phyloP scores from a whole-genome alignment of 2,113 vertebrate species.

The Lampris incognitus region DNA sequence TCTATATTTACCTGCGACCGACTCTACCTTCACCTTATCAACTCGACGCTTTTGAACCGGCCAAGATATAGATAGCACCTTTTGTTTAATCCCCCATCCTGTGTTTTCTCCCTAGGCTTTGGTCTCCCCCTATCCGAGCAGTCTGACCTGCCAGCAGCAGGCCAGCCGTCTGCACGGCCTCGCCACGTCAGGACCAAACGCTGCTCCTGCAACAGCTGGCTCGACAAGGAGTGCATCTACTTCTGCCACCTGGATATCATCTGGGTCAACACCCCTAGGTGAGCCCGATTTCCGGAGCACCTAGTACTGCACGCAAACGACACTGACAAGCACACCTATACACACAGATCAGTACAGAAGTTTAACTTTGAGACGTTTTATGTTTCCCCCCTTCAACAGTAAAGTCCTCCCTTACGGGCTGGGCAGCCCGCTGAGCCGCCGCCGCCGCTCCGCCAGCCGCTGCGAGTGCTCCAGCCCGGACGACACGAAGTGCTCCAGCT shows the following conservation, averaged over 20 bases:
- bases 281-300: slow-evolving; percentile 40
- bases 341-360: no score
- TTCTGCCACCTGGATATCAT: slow-evolving; percentile 98
- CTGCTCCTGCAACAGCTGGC: slow-evolving; percentile 94
- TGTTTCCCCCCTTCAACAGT: slow-evolving; percentile 71
- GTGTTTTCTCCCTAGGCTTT: slow-evolving; percentile 73
- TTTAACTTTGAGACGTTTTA: background rate
- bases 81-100: background rate
- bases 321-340: no score
- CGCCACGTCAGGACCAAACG: slow-evolving; percentile 84
- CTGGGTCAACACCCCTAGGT: slow-evolving; percentile 97
- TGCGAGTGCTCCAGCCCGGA: slow-evolving; percentile 82
- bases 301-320: background rate
- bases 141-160: slow-evolving; percentile 11
- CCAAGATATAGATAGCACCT: background rate
- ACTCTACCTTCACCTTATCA: background rate
- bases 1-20: slow-evolving; percentile 25
- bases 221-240: slow-evolving; percentile 96
- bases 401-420: slow-evolving; percentile 91
- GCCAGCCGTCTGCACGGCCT: slow-evolving; percentile 25
- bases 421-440: slow-evolving; percentile 86
- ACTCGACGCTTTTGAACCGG: slow-evolving; percentile 33
- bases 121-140: slow-evolving; percentile 70
- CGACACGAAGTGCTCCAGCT: slow-evolving; percentile 84
- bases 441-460: slow-evolving; percentile 83